These are phyloP conservation scores for Colossoma macropomum DNA, from an alignment of 2,113 vertebrate genomes.

Conservation along the genomic window DNA sequence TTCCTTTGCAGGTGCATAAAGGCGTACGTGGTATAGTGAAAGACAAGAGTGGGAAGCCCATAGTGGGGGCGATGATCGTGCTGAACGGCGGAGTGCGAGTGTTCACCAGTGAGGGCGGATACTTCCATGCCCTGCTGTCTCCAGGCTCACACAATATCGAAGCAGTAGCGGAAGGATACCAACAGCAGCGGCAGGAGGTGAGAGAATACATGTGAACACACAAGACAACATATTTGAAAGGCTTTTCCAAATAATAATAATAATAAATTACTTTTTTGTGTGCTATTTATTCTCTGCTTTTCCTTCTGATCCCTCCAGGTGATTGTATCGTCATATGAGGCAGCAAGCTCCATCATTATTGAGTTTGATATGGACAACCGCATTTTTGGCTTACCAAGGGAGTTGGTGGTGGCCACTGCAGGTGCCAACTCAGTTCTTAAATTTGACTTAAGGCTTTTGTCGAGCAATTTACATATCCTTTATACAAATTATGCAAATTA, in stretches of 20 bases:
- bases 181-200: conserved; percentile 89
- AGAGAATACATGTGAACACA: not conserved
- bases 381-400: conserved; percentile 91
- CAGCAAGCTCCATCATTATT: conserved; percentile 83
- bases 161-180: conserved; percentile 89
- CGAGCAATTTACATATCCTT: no score
- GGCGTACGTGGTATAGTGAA: conserved; percentile 90
- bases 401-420: conserved; percentile 93
- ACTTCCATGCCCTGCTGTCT: conserved; percentile 89
- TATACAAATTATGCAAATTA: no score
- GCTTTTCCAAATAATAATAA: not conserved
- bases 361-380: conserved; percentile 92
- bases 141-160: conserved; percentile 91
- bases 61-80: conserved; percentile 87
- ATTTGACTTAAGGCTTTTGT: not conserved
- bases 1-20: conserved; percentile 87
- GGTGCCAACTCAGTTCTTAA: conserved; percentile 73
- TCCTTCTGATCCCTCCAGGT: conserved; percentile 77
- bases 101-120: conserved; percentile 85
- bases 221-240: not conserved
- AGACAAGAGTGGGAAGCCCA: conserved; percentile 89
- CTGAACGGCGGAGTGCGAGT: conserved; percentile 86
- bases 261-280: not conserved
- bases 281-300: not conserved
- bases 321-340: conserved; percentile 83